Evolutionary conservation across 2,888 invertebrate species (phyloP).

Genomic region (Urechis unicinctus): DNA sequence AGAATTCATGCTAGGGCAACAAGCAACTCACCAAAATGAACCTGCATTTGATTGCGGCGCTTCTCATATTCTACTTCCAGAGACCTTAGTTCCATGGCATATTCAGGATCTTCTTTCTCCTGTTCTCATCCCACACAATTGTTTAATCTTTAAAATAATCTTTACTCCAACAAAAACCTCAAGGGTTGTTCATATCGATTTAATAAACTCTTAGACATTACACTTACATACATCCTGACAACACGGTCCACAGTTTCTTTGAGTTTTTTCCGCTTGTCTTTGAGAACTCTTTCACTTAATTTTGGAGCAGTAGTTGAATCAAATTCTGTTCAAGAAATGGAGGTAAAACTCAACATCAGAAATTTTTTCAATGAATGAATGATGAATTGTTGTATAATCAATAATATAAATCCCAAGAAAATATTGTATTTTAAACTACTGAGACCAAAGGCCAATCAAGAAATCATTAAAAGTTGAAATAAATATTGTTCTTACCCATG

Average conservation of each 20-base stretch:
- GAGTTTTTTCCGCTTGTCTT: constrained; percentile 91
- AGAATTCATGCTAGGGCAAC: neutral
- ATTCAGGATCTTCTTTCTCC: constrained; percentile 94
- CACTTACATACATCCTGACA: constrained; percentile 79
- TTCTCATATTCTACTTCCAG: constrained; percentile 90
- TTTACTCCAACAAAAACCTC: neutral
- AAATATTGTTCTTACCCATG: constrained; percentile 80
- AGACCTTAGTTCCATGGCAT: constrained; percentile 76
- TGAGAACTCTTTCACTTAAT: constrained; percentile 90
- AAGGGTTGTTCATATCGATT: too few species aligned
- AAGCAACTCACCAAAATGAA: constrained; percentile 65
- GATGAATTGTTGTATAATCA: neutral
- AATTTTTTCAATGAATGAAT: neutral
- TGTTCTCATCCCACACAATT: too few species aligned
- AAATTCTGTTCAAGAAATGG: too few species aligned
- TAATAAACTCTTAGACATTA: neutral
- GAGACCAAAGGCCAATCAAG: too few species aligned
- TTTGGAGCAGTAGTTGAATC: constrained; percentile 91
- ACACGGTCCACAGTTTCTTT: constrained; percentile 92
- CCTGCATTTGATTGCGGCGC: constrained; percentile 75
- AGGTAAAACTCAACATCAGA: too few species aligned
- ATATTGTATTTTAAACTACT: neutral
- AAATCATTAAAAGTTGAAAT: too few species aligned
- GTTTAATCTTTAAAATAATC: too few species aligned
- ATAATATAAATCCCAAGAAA: neutral